A percentile compares a stretch with the other conserved stretches of the same genome.
Conservation (phyloP, 2,888 invertebrate genomes). For the Pardosa pseudoannulata region DNA sequence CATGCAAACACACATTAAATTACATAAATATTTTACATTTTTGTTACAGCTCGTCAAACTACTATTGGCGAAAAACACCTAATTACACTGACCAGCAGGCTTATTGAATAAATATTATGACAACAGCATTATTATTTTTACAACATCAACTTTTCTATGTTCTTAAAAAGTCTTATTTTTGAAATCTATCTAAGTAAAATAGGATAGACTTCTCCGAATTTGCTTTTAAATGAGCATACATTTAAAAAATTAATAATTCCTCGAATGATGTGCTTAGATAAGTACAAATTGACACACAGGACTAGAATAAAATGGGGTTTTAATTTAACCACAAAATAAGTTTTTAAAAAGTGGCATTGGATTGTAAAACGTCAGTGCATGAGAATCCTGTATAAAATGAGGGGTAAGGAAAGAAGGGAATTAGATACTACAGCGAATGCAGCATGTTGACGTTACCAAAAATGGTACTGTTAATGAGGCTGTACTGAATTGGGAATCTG, state of each 20-base stretch:
- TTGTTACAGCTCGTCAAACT: too few species aligned
- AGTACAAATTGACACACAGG: constrained; percentile 1
- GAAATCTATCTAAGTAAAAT: too few species aligned
- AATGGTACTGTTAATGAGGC: constrained; percentile 14
- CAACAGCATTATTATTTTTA: too few species aligned
- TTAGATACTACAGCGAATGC: background rate
- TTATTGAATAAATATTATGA: too few species aligned
- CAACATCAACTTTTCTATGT: too few species aligned
- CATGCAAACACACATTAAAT: too few species aligned
- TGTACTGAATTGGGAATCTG: constrained; percentile 18
- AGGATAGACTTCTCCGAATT: too few species aligned
- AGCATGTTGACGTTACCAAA: constrained; percentile 6
- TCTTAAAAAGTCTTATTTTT: too few species aligned
- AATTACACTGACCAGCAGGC: too few species aligned
- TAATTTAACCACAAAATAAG: background rate
- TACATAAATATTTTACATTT: too few species aligned
- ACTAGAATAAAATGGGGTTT: background rate
- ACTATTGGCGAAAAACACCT: too few species aligned
- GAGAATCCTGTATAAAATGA: constrained; percentile 3
- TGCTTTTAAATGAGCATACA: background rate
- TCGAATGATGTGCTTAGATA: background rate
- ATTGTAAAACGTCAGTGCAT: constrained; percentile 5
- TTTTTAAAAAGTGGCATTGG: background rate
- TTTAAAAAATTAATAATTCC: background rate
- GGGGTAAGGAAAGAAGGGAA: background rate